Conservation (phyloP, 2,797 vertebrate species). For the Psittacula derbiana region DNA sequence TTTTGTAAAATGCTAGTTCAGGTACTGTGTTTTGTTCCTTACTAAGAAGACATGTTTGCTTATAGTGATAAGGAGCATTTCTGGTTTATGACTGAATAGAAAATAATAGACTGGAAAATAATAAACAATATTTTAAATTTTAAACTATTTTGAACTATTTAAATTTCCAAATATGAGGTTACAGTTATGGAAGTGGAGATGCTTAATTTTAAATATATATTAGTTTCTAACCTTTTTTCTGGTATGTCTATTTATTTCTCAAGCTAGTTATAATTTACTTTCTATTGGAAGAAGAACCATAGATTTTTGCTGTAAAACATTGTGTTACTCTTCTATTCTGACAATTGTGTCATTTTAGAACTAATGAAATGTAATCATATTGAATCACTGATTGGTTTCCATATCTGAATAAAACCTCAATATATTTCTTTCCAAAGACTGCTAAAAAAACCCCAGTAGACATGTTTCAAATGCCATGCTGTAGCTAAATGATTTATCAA, state of each 20-base stretch:
- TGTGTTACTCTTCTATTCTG: background rate
- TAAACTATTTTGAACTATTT: background rate
- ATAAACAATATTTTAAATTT: background rate
- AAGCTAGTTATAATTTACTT: background rate
- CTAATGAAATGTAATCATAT: background rate
- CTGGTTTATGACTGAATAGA: background rate
- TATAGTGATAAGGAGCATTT: background rate
- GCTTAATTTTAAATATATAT: background rate
- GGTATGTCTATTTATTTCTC: background rate
- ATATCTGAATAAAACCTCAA: background rate
- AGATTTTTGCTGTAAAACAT: background rate
- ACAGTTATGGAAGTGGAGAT: background rate
- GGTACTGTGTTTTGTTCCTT: background rate
- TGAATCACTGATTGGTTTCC: background rate
- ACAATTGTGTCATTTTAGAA: background rate
- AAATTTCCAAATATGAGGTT: background rate
- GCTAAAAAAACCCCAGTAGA: background rate
- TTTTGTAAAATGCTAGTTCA: background rate
- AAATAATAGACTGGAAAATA: background rate
- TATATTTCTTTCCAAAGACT: background rate
- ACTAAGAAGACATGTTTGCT: background rate
- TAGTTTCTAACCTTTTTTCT: background rate
- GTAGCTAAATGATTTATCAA: background rate
- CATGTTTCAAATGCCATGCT: background rate
- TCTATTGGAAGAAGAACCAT: background rate